Evolutionary conservation across 2,888 invertebrate genomes (phyloP).

Genomic region (Tuta absoluta): DNA sequence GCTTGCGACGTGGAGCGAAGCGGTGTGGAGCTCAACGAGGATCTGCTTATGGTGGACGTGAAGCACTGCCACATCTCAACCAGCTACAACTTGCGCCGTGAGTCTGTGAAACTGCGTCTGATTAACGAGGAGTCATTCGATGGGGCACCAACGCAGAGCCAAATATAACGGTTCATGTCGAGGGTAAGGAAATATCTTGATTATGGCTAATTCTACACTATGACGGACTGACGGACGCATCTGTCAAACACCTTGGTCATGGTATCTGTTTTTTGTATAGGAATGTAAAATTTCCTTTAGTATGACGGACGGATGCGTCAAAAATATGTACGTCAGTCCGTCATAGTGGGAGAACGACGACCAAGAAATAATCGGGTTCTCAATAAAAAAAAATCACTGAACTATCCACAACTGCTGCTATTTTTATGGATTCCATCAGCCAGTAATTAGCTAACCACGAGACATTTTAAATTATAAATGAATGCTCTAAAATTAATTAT

Average conservation of each 20-base stretch:
- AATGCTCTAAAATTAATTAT: too few species aligned
- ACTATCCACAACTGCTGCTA: background rate
- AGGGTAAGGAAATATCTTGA: conserved; percentile 55
- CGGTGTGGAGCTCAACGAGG: conserved; percentile 75
- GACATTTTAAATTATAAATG: too few species aligned
- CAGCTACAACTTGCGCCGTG: conserved; percentile 72
- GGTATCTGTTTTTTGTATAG: too few species aligned
- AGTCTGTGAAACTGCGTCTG: conserved; percentile 72
- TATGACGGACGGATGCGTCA: too few species aligned
- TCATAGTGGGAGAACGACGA: too few species aligned
- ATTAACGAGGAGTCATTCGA: conserved; percentile 78
- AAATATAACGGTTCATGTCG: conserved; percentile 74
- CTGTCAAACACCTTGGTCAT: too few species aligned
- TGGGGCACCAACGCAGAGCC: conserved; percentile 67
- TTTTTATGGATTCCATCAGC: background rate
- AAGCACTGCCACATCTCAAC: conserved; percentile 78
- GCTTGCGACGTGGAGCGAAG: conserved; percentile 83
- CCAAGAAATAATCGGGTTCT: background rate
- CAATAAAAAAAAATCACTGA: background rate
- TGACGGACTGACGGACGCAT: too few species aligned
- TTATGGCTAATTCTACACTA: too few species aligned
- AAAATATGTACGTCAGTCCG: too few species aligned
- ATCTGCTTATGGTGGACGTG: conserved; percentile 69
- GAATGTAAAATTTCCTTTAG: too few species aligned
- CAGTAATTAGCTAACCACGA: too few species aligned